Evolutionary conservation across 92 coral and sea anemone species (phyloP).

Genomic region (Epizoanthus scotinus): DNA sequence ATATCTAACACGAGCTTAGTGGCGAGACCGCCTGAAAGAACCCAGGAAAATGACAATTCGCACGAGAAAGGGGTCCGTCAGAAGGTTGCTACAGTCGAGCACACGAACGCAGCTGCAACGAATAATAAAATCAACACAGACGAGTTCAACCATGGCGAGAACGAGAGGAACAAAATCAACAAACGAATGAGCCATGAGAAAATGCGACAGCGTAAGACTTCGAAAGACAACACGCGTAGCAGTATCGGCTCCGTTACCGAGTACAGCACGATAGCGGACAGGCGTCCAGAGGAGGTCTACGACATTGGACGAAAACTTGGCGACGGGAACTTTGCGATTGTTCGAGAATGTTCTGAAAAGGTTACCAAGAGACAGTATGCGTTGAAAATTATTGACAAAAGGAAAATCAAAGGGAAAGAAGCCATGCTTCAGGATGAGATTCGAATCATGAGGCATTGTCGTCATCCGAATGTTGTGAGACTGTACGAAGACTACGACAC

Average conservation of each 20-base stretch:
- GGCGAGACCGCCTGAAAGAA: constrained; percentile 45
- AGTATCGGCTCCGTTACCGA: constrained; percentile 53
- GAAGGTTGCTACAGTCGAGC: constrained; percentile 2
- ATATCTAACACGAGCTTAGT: constrained; percentile 66
- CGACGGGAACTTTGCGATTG: constrained; percentile 97
- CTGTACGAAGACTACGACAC: constrained; percentile 89
- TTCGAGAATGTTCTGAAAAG: constrained; percentile 82
- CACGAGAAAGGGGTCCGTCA: not conserved
- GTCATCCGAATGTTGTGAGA: constrained; percentile 86
- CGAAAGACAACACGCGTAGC: constrained; percentile 46
- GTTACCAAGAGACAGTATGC: constrained; percentile 81
- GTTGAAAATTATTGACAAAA: constrained; percentile 89
- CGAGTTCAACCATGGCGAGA: constrained; percentile 15
- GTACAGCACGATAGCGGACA: constrained; percentile 73
- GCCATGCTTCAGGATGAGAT: constrained; percentile 94
- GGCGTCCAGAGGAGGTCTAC: constrained; percentile 84
- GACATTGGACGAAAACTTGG: constrained; percentile 90
- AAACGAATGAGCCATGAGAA: constrained; percentile 42
- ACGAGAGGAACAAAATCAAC: constrained; percentile 29
- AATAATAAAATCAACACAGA: constrained; percentile 9
- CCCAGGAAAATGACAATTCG: constrained; percentile 11
- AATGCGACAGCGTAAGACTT: constrained; percentile 36
- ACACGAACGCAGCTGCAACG: not conserved
- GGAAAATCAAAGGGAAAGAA: constrained; percentile 90
- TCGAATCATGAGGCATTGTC: constrained; percentile 86